Evolutionary conservation across 2,888 invertebrate species (phyloP), one percentile per base, ranked within the genome.

Genomic region (Allolobophora icterica): DNA sequence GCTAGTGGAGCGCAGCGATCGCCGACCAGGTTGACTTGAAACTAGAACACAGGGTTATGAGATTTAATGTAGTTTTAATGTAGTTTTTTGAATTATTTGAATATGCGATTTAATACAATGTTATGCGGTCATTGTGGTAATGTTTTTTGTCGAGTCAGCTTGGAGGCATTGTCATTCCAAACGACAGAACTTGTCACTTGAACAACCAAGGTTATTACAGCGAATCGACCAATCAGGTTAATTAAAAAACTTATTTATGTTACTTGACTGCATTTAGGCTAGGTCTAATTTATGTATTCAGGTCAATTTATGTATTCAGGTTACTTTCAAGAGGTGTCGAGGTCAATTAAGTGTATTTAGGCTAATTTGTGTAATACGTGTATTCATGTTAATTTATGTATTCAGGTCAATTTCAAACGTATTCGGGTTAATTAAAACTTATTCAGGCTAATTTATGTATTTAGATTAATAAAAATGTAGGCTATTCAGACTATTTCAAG

Each of bases 81-180:
- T 84, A n/a, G n/a, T n/a, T n/a, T n/a, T n/a, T n/a, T n/a, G n/a
- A n/a, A n/a, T n/a, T n/a, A n/a, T n/a, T n/a, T n/a, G n/a, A 38
- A 13, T 87, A 24, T 84, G 84, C 15, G 84, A 34, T 33, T 84
- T 84, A 84, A 84, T 34, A 11, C 6, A 13, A 84, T 8, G 2
- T 2, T 84, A 19, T 1, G 30, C 3, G 3, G 5, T 71, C 11
- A 5, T 13, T 71, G 30, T 71, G 71, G n/a, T 71, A 71, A 71
- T n/a, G 71, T 71, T 71, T n/a, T 71, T 6, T n/a, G 4, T n/a
- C 0, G 1, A 17, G 8, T 71, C 91, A 95, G 95, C 94, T 95
- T 58, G 95, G 95, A 58, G 95, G 95, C 24, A 95, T 95, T 87
- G 94, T 95, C 8, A 94, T 93, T 33, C 95, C 95, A 0, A 95